Base-by-base conservation (phyloP, 2,888 invertebrate species). In the Clunio marinus region DNA sequence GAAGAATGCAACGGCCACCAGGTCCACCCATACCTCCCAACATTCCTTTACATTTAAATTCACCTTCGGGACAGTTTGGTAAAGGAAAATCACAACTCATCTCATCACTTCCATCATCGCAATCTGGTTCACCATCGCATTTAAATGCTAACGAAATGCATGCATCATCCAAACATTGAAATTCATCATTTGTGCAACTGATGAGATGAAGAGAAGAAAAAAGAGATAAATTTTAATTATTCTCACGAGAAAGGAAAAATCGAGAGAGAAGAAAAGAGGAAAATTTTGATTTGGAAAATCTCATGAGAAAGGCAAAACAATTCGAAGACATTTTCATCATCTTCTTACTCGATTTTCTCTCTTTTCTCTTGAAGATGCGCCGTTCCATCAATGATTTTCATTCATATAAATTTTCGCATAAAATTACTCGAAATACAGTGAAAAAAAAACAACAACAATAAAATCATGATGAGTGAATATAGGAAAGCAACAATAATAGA, bases 81-180 rank as follows among this genome's bases (percentile, higher is more conserved):
- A 86, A 76, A 1, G 77, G 76, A 2, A 55, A 55, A 22, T 66
- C 66, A 22, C 66, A 66, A n/a, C 45, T 37, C 35, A 37, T 66
- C 25, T 66, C 66, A 66, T 66, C 66, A 15, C 35, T 35, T 4
- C 28, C 27, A 22, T 66, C 55, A 22, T 66, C 81, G 72, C 91
- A 92, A 74, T 92, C 91, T 0, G 83, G 79, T 71, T 87, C 86
- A 57, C 86, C 86, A 74, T 92, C 91, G 72, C 91, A 91, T 70
- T 84, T 84, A 83, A 88, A 90, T 69, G 86, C 84, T 70, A 83
- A 75, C 0, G 87, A 84, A 69, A 91, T 86, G 77, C 91, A 92
- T 58, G 85, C 86, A 0, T 89, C 89, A 72, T 86, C 86, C 5
- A 81, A 81, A 73, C 91, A 91, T 72, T 84, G 83, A 74, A 88